These are phyloP conservation scores for Akabosia matsudoensis DNA, from an alignment of 1,140 invertebrate species.

Conservation along the genomic window DNA sequence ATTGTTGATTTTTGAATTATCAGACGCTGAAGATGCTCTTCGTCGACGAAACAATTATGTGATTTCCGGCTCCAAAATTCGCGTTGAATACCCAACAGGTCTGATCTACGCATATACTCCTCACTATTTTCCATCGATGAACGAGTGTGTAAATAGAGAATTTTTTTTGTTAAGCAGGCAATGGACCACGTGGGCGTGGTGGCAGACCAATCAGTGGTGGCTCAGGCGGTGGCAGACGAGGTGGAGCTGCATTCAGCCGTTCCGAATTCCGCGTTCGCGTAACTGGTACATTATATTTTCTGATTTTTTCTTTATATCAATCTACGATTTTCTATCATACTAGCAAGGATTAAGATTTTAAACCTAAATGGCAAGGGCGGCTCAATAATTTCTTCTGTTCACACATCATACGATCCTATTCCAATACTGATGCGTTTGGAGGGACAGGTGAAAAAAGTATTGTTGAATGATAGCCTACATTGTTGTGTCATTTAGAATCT, in stretches of 20 bases:
- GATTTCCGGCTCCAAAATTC: slow-evolving; percentile 91
- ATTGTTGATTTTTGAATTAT: slow-evolving; percentile 56
- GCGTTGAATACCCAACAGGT: slow-evolving; percentile 87
- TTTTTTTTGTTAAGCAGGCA: slow-evolving; percentile 51
- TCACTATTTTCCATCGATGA: neutral
- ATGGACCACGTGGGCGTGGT: slow-evolving; percentile 53
- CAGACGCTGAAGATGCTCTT: slow-evolving; percentile 96
- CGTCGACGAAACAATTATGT: slow-evolving; percentile 93
- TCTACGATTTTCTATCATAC: no score
- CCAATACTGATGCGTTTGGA: neutral
- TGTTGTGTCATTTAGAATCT: slow-evolving; percentile 16
- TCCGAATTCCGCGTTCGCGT: slow-evolving; percentile 11
- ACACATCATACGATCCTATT: neutral
- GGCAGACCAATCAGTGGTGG: slow-evolving; percentile 52
- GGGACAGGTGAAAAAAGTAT: neutral
- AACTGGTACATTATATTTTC: slow-evolving; percentile 12
- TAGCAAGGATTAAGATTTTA: no score
- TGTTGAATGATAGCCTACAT: neutral
- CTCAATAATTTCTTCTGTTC: neutral
- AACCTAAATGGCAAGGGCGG: neutral
- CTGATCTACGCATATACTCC: neutral
- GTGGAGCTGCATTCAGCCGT: slow-evolving; percentile 21
- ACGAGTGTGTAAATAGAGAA: slow-evolving; percentile 47
- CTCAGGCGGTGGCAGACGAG: slow-evolving; percentile 49
- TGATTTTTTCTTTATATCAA: neutral